Base-by-base conservation (phyloP, 2,113 vertebrate species). In the Anoplopoma fimbria region DNA sequence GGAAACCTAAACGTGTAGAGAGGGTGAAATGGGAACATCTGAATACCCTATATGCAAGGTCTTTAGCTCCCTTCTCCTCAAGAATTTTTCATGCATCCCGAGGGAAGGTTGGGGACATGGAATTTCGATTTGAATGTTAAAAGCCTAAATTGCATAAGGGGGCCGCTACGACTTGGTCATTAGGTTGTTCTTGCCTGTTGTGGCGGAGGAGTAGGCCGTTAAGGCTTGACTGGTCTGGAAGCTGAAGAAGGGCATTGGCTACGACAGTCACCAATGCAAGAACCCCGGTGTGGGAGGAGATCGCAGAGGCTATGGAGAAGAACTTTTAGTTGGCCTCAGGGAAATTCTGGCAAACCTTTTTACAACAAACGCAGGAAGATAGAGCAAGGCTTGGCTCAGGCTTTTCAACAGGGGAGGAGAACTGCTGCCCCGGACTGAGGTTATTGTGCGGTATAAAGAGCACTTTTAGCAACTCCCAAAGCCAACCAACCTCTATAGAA, bases 391-490 rank as follows among this genome's bases (percentile, higher is more conserved):
- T 51, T n/a, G 19, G 45, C 15, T 69, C 45, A 33, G 27, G 14
- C 13, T 71, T 3, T 55, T 14, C 49, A 19, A 8, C 25, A 4
- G 38, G 2, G 19, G 4, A n/a, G 27, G 27, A 61, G 5, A 68
- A n/a, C 34, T 38, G 25, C 31, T 73, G 63, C 80, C 75, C 68
- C 51, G 71, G 4, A 47, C n/a, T 55, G 38, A n/a, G 49, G 31
- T 80, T 40, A 67, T 75, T 45, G 62, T 75, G 27, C 65, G 29
- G 67, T 62, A 36, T 57, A 63, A 60, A 63, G 68, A 77, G 36
- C 47, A 67, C 51, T 57, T 70, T 33, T 42, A 12, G 81, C 40
- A 72, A 55, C 72, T 87, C 65, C 51, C 62, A 40, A 75, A 67
- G 3, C 60, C 0, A 17, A 21, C 8, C 31, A 34, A 34, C n/a